phyloP scores from a whole-genome alignment of 1,140 invertebrate species.

The Cheumatopsyche charites region DNA sequence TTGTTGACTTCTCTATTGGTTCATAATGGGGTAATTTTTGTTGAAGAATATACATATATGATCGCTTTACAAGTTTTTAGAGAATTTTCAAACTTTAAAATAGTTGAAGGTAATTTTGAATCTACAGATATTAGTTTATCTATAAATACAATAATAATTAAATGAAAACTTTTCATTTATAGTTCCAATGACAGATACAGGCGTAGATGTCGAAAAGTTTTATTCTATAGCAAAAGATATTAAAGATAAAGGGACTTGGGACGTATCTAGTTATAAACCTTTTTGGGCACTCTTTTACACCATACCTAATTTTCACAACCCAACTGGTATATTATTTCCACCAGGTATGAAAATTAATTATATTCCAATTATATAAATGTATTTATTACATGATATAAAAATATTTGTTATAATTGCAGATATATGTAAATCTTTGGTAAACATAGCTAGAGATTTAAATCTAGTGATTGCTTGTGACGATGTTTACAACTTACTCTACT shows the following conservation, averaged over 20 bases:
- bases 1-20: constrained; percentile 64
- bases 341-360: constrained; percentile 54
- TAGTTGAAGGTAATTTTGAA: constrained; percentile 59
- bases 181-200: constrained; percentile 64
- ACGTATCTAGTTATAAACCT: constrained; percentile 55
- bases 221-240: constrained; percentile 19
- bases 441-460: constrained; percentile 64
- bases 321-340: constrained; percentile 63
- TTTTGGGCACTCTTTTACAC: constrained; percentile 70
- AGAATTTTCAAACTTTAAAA: constrained; percentile 63
- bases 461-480: constrained; percentile 68
- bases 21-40: constrained; percentile 66
- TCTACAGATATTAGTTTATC: background rate
- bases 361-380: constrained; percentile 8
- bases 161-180: constrained; percentile 50
- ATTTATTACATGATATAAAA: background rate
- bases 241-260: constrained; percentile 8
- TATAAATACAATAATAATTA: constrained; percentile 21
- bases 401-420: constrained; percentile 51
- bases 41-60: constrained; percentile 74
- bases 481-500: constrained; percentile 71
- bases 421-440: constrained; percentile 59
- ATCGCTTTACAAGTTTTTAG: constrained; percentile 65
- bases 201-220: constrained; percentile 61
- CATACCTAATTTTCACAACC: constrained; percentile 72